Conservation (phyloP, 2,113 vertebrate genomes). For the Pogona vitticeps region DNA sequence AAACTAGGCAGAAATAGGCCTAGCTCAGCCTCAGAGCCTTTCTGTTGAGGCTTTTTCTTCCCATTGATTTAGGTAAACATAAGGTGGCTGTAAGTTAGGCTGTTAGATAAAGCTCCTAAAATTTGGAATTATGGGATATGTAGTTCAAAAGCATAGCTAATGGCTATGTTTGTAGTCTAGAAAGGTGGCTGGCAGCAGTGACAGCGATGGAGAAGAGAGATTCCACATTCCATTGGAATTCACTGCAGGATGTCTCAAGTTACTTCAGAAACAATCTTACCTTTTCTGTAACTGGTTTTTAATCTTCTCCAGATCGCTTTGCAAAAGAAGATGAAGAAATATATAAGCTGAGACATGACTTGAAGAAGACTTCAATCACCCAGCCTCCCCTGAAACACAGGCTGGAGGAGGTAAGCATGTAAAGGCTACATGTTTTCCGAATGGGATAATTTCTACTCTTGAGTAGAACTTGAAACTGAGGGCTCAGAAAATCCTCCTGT, state of each 20-base stretch:
- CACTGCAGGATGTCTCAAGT: not conserved
- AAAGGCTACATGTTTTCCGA: not conserved
- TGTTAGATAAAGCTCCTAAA: no score
- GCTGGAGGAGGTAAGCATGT: slow-evolving; percentile 82
- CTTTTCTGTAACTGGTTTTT: no score
- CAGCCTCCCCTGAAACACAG: slow-evolving; percentile 84
- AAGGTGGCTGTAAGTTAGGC: no score
- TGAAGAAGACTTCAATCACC: slow-evolving; percentile 89
- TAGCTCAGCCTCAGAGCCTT: no score
- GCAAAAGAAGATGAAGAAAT: slow-evolving; percentile 97
- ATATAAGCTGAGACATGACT: slow-evolving; percentile 92
- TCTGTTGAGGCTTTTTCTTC: no score
- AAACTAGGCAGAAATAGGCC: no score
- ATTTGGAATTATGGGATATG: no score
- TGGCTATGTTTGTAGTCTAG: not conserved
- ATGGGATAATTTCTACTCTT: not conserved
- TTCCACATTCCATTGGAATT: no score
- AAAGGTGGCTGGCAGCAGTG: not conserved
- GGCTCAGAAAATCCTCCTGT: not conserved
- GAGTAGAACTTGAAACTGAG: not conserved
- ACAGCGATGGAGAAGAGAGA: not conserved
- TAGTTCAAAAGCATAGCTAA: no score
- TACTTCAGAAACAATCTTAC: no score
- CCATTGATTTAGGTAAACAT: no score
- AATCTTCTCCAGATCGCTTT: slow-evolving; percentile 79